Conservation (phyloP, 2,888 invertebrate genomes). For the Eilema caniola region DNA sequence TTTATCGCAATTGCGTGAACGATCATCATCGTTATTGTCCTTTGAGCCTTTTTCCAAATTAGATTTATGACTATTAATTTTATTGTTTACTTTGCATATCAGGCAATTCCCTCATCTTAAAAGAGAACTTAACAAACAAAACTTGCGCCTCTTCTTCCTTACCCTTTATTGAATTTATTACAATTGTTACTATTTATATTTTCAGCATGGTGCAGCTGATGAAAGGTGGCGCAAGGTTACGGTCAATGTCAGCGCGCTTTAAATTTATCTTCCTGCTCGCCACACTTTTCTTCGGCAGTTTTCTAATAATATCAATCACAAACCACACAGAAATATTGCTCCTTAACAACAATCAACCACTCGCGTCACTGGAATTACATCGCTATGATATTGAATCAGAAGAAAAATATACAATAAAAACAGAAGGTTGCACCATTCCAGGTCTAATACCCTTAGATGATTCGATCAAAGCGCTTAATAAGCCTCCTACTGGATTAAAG, state of each 20-base stretch:
- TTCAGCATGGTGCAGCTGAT: conserved; percentile 60
- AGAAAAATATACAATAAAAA: conserved; percentile 85
- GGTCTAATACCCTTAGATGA: conserved; percentile 88
- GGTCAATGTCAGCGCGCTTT: conserved; percentile 63
- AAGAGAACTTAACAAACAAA: not conserved
- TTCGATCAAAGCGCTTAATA: conserved; percentile 84
- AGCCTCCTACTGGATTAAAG: conserved; percentile 76
- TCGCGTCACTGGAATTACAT: conserved; percentile 52
- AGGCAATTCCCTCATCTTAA: not conserved
- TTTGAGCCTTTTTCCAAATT: no score
- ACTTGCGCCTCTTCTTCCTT: no score
- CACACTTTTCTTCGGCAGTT: conserved; percentile 70
- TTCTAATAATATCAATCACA: conserved; percentile 71
- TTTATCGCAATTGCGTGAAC: no score
- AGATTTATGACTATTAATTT: no score
- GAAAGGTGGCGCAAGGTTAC: conserved; percentile 52
- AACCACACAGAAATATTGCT: conserved; percentile 66
- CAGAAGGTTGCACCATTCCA: conserved; percentile 90
- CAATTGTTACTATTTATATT: not conserved
- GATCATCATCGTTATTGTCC: no score
- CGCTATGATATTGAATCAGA: conserved; percentile 56
- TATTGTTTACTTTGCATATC: not conserved
- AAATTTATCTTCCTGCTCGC: conserved; percentile 73
- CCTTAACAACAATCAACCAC: conserved; percentile 59
- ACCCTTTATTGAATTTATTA: not conserved